Percentiles rank a stretch among this genome's conserved stretches.
phyloP scores from a whole-genome alignment of 2,797 vertebrate species.

The Mallotus villosus region DNA sequence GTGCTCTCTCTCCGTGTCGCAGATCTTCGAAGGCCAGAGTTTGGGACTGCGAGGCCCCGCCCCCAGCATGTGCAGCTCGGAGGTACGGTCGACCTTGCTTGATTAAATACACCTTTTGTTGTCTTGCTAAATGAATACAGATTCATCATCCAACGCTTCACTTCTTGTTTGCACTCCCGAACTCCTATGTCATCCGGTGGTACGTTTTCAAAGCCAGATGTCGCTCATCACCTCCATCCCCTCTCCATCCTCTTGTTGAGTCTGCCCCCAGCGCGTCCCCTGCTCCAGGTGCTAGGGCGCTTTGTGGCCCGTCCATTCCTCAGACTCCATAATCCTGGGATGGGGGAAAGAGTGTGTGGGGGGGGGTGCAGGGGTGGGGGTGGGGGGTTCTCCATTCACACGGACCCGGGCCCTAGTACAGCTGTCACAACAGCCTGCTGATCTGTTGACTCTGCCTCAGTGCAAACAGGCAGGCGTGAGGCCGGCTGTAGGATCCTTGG shows the following conservation, averaged over 20 bases:
- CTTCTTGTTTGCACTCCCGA: neutral
- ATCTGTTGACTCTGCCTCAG: conserved; percentile 51
- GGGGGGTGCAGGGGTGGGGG: neutral
- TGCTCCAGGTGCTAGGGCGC: conserved; percentile 23
- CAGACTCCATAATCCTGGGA: conserved; percentile 16
- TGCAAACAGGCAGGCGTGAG: conserved; percentile 32
- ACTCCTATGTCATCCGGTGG: no score
- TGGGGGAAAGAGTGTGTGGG: neutral
- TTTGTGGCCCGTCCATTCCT: conserved; percentile 18
- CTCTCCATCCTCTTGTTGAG: neutral
- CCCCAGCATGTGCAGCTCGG: conserved; percentile 60
- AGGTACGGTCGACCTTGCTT: conserved; percentile 60
- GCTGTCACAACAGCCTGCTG: conserved; percentile 55
- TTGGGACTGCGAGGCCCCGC: conserved; percentile 55
- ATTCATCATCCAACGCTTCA: no score
- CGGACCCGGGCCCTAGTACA: conserved; percentile 36
- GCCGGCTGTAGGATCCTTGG: neutral
- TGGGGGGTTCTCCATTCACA: conserved; percentile 16
- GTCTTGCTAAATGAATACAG: neutral
- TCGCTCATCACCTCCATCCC: neutral
- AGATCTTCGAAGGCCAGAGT: conserved; percentile 77
- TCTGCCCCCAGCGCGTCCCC: conserved; percentile 19
- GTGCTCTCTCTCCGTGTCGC: conserved; percentile 28
- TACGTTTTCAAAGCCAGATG: neutral
- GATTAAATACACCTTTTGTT: neutral